Evolutionary conservation across 2,888 invertebrate genomes (phyloP).

Genomic region (Cryptocephalus moraei): DNA sequence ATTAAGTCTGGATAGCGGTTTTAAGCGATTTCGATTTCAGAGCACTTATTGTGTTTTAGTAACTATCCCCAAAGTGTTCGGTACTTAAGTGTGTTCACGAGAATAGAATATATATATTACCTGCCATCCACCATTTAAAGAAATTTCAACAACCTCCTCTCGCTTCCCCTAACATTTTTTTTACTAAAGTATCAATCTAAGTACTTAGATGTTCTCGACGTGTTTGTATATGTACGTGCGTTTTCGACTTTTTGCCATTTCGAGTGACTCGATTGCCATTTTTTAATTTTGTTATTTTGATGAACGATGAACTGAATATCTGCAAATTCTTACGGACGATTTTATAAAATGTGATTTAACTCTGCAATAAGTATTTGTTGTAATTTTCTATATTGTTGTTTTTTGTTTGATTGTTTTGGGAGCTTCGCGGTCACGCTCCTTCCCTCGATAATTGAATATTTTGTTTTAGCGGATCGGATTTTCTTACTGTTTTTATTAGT

Average conservation of each 20-base stretch:
- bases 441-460: not conserved
- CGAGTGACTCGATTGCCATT: slow-evolving; percentile 18
- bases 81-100: too few species aligned
- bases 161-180: too few species aligned
- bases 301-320: not conserved
- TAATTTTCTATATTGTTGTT: slow-evolving; percentile 14
- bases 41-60: too few species aligned
- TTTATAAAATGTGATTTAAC: slow-evolving; percentile 29
- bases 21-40: too few species aligned
- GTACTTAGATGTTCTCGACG: not conserved
- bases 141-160: too few species aligned
- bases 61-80: too few species aligned
- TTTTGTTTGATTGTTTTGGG: not conserved
- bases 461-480: not conserved
- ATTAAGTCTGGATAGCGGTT: too few species aligned
- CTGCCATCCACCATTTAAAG: too few species aligned
- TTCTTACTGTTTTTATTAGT: slow-evolving; percentile 3
- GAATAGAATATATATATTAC: too few species aligned
- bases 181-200: not conserved
- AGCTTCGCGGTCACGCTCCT: not conserved
- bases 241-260: slow-evolving; percentile 1
- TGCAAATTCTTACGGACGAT: slow-evolving; percentile 7
- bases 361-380: slow-evolving; percentile 35
- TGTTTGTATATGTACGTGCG: not conserved
- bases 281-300: slow-evolving; percentile 7